Base-by-base conservation (phyloP, 2,888 invertebrate species). In the Parnassius smintheus region DNA sequence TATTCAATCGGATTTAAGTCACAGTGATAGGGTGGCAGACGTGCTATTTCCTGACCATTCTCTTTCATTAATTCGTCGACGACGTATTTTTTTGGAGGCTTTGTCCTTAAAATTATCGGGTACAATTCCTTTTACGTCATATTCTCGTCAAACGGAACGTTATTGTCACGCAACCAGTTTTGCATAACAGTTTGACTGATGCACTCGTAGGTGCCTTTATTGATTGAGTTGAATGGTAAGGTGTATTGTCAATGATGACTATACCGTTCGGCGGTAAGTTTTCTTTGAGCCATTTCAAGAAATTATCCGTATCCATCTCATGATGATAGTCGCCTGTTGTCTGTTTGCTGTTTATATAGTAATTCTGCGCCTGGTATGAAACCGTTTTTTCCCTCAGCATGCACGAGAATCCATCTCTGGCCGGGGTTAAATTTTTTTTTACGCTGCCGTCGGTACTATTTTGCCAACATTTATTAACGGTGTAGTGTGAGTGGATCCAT, bases 231-330 rank as follows among this genome's bases (percentile, higher is more conserved):
- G 65, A 61, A 50, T 70, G 68, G 18, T 72, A 70, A 45, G 66
- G 67, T 11, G 68, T 68, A 55, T 69, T 70, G 45, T 72, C 68
- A 10, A 70, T 65, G 9, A 70, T 68, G 12, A 71, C 65, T 11
- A 71, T 65, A 3, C 68, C 56, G 18, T 67, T 68, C 18, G 67
- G 67, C 22, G 68, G 70, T 46, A 71, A 66, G 57, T 73, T 72
- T 66, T 73, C 70, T 9, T 61, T 61, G 1, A 71, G 52, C 70
- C 68, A 71, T 59, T 71, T 72, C 11, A 53, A n/a, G 56, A 69
- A 70, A 58, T 70, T 68, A 11, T 63, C 50, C 3, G 45, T 59
- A 22, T 61, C n/a, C 58, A 61, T 65, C 9, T 61, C 61, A 44
- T 61, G 41, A 45, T 65, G 52, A 56, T 70, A 71, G 45, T 73